Evolutionary conservation across 2,797 vertebrate species (phyloP).

Genomic region (Poeciliopsis infans): DNA sequence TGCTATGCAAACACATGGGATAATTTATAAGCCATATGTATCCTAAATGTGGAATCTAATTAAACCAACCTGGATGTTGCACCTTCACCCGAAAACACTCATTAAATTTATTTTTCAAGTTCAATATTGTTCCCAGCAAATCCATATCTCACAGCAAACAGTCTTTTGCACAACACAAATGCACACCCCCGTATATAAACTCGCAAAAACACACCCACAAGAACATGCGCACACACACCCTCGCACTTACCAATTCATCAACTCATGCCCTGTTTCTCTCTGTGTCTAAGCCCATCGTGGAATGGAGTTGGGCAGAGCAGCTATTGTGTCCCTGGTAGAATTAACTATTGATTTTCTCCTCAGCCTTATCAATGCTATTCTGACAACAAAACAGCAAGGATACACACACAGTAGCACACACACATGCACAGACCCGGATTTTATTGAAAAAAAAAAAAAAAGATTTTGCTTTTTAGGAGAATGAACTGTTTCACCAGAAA

Average conservation of each 20-base stretch:
- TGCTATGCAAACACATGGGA: conserved; percentile 5
- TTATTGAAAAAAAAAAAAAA: conserved; percentile 3
- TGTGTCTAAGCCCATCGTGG: conserved; percentile 58
- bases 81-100: not conserved
- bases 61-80: conserved; percentile 5
- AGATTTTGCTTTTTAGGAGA: conserved; percentile 45
- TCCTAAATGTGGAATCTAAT: not conserved
- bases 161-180: conserved; percentile 13
- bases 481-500: conserved; percentile 17
- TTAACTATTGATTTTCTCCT: conserved; percentile 82
- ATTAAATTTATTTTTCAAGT: conserved; percentile 15
- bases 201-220: conserved; percentile 37
- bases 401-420: conserved; percentile 37
- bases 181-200: conserved; percentile 24
- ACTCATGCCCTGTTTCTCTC: conserved; percentile 63
- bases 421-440: conserved; percentile 42
- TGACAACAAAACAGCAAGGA: conserved; percentile 70
- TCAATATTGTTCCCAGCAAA: conserved; percentile 28
- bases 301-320: conserved; percentile 63
- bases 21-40: conserved; percentile 5
- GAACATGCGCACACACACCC: conserved; percentile 35
- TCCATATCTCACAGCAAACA: conserved; percentile 37
- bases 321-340: conserved; percentile 79
- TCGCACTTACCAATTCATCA: conserved; percentile 71
- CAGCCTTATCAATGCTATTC: conserved; percentile 75